These are phyloP conservation scores for Diadophis punctatus DNA, from an alignment of 2,113 vertebrate genomes.

Conservation along the genomic window DNA sequence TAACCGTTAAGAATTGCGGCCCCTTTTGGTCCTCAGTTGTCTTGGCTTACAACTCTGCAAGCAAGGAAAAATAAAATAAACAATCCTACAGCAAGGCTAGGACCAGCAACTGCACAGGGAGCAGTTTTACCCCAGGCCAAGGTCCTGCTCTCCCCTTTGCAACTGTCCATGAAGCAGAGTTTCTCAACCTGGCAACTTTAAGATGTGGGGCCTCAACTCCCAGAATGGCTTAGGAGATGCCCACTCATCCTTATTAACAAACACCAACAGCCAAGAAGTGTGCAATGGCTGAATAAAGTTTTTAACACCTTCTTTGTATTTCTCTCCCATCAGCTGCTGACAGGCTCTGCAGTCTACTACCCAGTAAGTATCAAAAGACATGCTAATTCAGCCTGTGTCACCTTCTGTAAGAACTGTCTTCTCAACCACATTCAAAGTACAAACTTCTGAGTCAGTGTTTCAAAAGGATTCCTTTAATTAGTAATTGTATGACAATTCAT, in stretches of 20 bases:
- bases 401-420: no score
- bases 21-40: background rate
- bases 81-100: background rate
- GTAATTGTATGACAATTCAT: no score
- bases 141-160: background rate
- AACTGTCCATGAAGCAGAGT: no score
- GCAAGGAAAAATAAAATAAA: background rate
- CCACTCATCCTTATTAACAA: background rate
- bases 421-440: no score
- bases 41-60: background rate
- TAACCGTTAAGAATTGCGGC: background rate
- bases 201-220: background rate
- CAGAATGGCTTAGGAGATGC: background rate
- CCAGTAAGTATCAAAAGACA: conserved; percentile 64
- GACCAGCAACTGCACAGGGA: background rate
- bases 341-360: conserved; percentile 71
- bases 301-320: background rate
- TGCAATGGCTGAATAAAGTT: background rate
- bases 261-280: background rate
- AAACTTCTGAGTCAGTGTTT: no score
- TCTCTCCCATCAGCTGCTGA: conserved; percentile 63
- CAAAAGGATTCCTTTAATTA: no score
- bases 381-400: background rate
- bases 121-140: background rate
- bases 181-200: background rate